Conservation (phyloP, 1,140 invertebrate genomes). For the Diplogasteroides magnus region DNA sequence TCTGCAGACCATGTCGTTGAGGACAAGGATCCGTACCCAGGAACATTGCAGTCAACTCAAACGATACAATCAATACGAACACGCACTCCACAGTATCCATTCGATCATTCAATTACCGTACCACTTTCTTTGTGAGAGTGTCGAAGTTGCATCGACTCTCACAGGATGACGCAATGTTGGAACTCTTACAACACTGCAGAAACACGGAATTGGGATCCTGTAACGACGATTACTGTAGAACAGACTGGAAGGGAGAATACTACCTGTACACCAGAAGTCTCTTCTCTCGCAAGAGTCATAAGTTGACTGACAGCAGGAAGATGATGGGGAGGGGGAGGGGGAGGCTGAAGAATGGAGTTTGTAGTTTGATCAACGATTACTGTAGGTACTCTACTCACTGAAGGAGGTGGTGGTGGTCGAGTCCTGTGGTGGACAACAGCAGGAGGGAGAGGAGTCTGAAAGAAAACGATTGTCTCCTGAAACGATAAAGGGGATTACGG, state of each 20-base stretch:
- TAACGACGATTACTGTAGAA: slow-evolving; percentile 1
- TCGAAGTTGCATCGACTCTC: slow-evolving; percentile 50
- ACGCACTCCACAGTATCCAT: slow-evolving; percentile 1
- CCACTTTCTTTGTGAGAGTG: slow-evolving; percentile 46
- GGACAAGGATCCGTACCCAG: slow-evolving; percentile 50
- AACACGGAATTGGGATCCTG: slow-evolving; percentile 36
- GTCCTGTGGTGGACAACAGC: not conserved
- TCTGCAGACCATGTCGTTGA: slow-evolving; percentile 39
- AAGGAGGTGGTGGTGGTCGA: not conserved
- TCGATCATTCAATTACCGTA: slow-evolving; percentile 16
- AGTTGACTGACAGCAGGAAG: not conserved
- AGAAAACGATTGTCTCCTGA: not conserved
- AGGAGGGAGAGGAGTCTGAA: not conserved
- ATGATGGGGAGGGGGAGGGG: slow-evolving; percentile 5
- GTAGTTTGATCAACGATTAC: not conserved
- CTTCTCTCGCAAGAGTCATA: slow-evolving; percentile 5
- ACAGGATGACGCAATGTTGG: slow-evolving; percentile 42
- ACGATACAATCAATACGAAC: slow-evolving; percentile 1
- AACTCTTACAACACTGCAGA: slow-evolving; percentile 33
- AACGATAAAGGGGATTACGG: not conserved
- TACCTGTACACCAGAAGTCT: slow-evolving; percentile 5
- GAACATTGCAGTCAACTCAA: slow-evolving; percentile 49
- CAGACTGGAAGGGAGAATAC: not conserved
- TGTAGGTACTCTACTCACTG: not conserved
- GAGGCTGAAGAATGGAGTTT: slow-evolving; percentile 6